Base-by-base conservation (phyloP, 1,140 invertebrate genomes). In the Ostrea edulis region DNA sequence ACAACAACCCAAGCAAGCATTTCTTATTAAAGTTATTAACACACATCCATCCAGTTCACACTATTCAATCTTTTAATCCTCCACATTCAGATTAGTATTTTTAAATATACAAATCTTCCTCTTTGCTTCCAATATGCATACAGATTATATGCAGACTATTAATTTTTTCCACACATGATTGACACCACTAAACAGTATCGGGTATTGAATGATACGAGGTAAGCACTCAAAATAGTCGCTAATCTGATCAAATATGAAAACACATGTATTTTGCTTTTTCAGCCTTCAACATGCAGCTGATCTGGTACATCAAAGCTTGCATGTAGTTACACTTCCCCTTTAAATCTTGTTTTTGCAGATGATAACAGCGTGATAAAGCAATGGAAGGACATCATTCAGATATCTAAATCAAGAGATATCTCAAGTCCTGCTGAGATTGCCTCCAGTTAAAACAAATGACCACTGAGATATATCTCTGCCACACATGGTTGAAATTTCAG, bases 321-420 rank as follows among this genome's bases (percentile, higher is more conserved):
- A 71, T 71, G 68, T 71, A 29, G 68, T 29, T 29, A 71, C 8
- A 71, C 68, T 77, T 35, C 68, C 58, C 68, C 68, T 77, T 12
- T 25, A 77, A 77, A 44, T 22, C 29, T 77, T 77, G 68, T 77
- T 77, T 77, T 77, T 77, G 25, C 68, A 29, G 68, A 22, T 29
- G 68, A 77, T 77, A 29, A 77, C 68, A 77, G 25, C 68, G 35
- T 35, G 68, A 77, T 77, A 77, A 77, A 17, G 25, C 68, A 77
- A 77, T 77, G 5, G 29, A 35, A 25, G 68, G 68, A 29, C 68
- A 77, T 77, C 68, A 77, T 77, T 77, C 5, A 77, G 68, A 29
- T 77, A 77, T 77, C 22, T 77, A 25, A 25, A 25, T 29, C 29
- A 25, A 77, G 68, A 77, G 25, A 77, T 77, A 77, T 29, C 68